These are phyloP conservation scores for Benitochromis conjunctus DNA, from an alignment of 2,113 vertebrate species.

Conservation along the genomic window DNA sequence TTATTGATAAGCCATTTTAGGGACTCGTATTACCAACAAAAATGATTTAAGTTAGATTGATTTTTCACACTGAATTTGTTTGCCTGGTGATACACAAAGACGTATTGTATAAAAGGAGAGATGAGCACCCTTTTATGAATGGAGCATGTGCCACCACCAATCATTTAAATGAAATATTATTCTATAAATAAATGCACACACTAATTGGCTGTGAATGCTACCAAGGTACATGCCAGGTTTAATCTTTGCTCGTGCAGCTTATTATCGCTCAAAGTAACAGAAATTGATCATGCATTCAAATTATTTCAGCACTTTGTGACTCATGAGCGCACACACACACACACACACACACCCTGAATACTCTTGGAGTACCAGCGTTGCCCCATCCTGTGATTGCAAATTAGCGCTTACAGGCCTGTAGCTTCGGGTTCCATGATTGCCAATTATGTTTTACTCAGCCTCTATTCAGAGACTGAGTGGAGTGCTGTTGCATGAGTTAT, in stretches of 20 bases:
- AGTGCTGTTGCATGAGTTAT: constrained; percentile 26
- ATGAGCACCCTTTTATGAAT: not conserved
- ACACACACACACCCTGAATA: not conserved
- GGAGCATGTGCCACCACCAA: not conserved
- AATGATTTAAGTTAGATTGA: not conserved
- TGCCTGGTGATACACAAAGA: not conserved
- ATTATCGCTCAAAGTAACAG: not conserved
- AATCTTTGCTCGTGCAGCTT: not conserved
- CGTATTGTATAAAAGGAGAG: not conserved
- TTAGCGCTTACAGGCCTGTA: constrained; percentile 23
- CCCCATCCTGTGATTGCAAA: constrained; percentile 55
- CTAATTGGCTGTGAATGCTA: constrained; percentile 21
- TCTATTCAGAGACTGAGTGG: constrained; percentile 21
- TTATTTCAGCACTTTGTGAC: constrained; percentile 26
- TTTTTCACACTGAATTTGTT: not conserved
- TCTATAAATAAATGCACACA: constrained; percentile 4
- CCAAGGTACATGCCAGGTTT: constrained; percentile 19
- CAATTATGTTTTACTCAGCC: constrained; percentile 57
- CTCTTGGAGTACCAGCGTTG: not conserved
- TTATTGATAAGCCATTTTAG: not conserved
- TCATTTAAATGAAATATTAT: not conserved
- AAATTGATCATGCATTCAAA: constrained; percentile 31
- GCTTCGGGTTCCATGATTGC: constrained; percentile 46
- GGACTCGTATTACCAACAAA: not conserved
- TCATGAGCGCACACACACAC: not conserved